Evolutionary conservation across 2,113 vertebrate species (phyloP).

Genomic region (Arvicanthis niloticus): DNA sequence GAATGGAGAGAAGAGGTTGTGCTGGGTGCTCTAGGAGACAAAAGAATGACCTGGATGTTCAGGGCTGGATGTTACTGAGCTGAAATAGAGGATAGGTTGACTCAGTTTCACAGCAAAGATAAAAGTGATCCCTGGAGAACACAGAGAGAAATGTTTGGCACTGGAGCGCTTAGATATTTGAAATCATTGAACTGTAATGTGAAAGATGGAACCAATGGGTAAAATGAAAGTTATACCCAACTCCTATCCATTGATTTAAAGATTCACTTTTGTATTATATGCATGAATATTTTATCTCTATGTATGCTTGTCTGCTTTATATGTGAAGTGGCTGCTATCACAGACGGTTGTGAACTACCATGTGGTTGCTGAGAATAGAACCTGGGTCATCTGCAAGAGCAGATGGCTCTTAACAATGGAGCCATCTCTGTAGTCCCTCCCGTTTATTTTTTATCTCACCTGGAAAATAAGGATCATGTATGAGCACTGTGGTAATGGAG

Average conservation of each 20-base stretch:
- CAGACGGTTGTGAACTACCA: background rate
- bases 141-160: background rate
- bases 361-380: background rate
- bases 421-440: background rate
- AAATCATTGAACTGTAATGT: background rate
- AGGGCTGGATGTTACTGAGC: background rate
- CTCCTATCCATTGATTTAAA: background rate
- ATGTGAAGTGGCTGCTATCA: background rate
- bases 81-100: background rate
- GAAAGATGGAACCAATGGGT: background rate
- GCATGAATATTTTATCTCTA: background rate
- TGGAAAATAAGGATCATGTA: background rate
- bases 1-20: background rate
- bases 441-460: background rate
- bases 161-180: background rate
- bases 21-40: background rate
- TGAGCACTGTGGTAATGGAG: background rate
- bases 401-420: background rate
- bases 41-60: background rate
- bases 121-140: background rate
- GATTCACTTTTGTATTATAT: background rate
- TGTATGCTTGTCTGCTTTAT: background rate
- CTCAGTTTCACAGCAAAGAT: background rate
- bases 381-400: background rate
- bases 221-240: background rate